Conservation (phyloP, 1,140 invertebrate genomes). For the Pectinophora gossypiella region DNA sequence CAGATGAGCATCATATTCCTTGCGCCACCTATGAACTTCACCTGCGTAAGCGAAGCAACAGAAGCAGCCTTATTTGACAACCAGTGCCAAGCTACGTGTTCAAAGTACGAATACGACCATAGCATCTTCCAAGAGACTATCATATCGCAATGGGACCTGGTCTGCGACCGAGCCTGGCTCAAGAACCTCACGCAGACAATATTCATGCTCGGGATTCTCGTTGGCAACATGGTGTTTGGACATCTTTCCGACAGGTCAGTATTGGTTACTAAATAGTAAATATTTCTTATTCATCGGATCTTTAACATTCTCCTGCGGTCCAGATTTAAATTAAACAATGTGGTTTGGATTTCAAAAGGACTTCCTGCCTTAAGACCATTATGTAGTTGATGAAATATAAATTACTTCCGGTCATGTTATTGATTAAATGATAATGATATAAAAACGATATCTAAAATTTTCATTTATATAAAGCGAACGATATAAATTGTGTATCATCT, state of each 20-base stretch:
- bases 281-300: no score
- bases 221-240: constrained; percentile 83
- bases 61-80: constrained; percentile 47
- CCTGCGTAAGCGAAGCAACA: constrained; percentile 37
- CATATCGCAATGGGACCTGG: constrained; percentile 84
- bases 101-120: constrained; percentile 76
- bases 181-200: constrained; percentile 83
- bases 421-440: no score
- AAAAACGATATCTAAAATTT: no score
- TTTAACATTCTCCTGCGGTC: no score
- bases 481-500: no score
- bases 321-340: no score
- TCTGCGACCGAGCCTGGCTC: constrained; percentile 79
- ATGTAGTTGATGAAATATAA: no score
- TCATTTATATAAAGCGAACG: no score
- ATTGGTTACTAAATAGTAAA: no score
- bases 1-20: constrained; percentile 81
- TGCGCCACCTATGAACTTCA: constrained; percentile 76
- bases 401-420: no score
- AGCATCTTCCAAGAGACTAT: constrained; percentile 83
- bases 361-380: no score
- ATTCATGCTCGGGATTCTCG: constrained; percentile 85
- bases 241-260: constrained; percentile 86
- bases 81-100: constrained; percentile 70
- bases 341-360: no score